Conservation (phyloP, 1,140 invertebrate species). For the Acyrthosiphon pisum region DNA sequence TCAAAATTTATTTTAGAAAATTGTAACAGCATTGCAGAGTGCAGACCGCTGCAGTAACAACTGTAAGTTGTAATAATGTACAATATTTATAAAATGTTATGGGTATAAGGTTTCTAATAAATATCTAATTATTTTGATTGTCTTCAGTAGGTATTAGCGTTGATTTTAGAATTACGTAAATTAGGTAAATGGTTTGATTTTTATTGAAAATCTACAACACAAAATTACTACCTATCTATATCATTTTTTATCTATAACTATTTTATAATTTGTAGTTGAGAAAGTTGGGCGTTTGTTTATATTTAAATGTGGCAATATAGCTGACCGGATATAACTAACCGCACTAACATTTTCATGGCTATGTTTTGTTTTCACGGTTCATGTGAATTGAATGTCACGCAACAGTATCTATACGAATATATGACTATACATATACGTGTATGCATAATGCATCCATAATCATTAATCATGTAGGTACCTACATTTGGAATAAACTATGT, state of each 20-base stretch:
- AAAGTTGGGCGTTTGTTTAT: neutral
- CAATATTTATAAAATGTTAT: neutral
- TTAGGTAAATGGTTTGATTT: neutral
- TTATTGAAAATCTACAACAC: neutral
- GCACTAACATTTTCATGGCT: slow-evolving; percentile 45
- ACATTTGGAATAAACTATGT: slow-evolving; percentile 11
- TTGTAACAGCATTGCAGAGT: neutral
- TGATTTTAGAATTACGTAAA: neutral
- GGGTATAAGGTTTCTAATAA: neutral
- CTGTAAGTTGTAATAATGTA: neutral
- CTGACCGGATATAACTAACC: slow-evolving; percentile 45
- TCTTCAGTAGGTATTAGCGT: neutral
- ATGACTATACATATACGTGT: neutral
- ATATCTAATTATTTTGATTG: neutral
- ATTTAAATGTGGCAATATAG: neutral
- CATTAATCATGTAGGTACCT: neutral
- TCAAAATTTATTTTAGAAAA: neutral
- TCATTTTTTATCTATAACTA: neutral
- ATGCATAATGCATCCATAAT: neutral
- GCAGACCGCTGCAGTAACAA: neutral
- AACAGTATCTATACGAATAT: neutral
- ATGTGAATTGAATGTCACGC: slow-evolving; percentile 25
- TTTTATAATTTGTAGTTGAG: neutral
- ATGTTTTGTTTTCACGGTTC: slow-evolving; percentile 49
- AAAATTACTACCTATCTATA: neutral